These are phyloP conservation scores for Sciurus carolinensis DNA, from an alignment of 2,797 vertebrate species.

Conservation along the genomic window DNA sequence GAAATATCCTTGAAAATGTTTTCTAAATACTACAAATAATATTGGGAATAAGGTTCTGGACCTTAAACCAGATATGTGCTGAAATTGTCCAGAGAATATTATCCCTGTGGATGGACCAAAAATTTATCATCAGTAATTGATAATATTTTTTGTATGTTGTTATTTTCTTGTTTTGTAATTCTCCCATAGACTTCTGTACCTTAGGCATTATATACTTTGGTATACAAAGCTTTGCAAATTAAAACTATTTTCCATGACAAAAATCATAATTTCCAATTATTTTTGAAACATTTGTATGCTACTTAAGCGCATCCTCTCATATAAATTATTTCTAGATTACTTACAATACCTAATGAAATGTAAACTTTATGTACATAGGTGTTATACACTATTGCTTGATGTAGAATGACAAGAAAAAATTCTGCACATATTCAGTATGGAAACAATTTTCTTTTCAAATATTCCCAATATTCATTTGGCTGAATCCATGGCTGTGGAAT, in stretches of 20 bases:
- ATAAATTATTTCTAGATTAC: not conserved
- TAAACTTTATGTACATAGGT: not conserved
- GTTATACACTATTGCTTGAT: not conserved
- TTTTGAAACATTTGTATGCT: not conserved
- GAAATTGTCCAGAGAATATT: not conserved
- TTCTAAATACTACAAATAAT: too few relatives aligned
- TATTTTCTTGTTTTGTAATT: not conserved
- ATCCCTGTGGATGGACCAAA: not conserved
- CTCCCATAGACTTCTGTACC: not conserved
- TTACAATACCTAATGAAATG: not conserved
- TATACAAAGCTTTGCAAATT: not conserved
- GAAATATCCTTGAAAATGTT: not conserved
- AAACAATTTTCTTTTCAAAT: not conserved
- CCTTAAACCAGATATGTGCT: too few relatives aligned
- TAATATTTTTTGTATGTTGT: not conserved
- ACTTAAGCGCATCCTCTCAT: too few relatives aligned
- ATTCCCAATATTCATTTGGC: not conserved
- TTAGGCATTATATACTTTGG: not conserved
- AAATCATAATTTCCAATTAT: slow-evolving; percentile 11
- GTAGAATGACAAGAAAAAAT: not conserved
- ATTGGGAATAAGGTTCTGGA: too few relatives aligned
- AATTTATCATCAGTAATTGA: not conserved
- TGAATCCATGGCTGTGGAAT: too few relatives aligned
- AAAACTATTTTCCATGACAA: not conserved
- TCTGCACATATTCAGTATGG: too few relatives aligned